Base-by-base conservation (phyloP, 2,113 vertebrate genomes). In the Phainopepla nitens region DNA sequence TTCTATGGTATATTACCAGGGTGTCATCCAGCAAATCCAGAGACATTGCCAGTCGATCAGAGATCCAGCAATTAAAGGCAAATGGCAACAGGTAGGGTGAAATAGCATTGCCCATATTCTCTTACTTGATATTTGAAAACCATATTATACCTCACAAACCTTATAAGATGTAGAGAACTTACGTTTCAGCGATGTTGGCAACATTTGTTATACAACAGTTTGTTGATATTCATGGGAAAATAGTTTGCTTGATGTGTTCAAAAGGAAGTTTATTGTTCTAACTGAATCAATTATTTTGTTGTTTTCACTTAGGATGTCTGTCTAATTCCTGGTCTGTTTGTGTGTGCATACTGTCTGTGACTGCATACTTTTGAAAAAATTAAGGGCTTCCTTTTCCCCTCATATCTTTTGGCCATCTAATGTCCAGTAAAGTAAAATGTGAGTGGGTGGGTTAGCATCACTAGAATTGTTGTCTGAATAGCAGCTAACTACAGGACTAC, bases 1-100 rank as follows among this genome's bases (percentile, higher is more conserved):
- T 12, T 99, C 99, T 29, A 98, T 99, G 95, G 99, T 99, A 4
- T 99, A 99, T 97, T 99, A 99, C 95, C 99, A 99, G 94, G 99
- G 99, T 29, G 99, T 99, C 89, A 98, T 99, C 79, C 99, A 99
- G 44, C 99, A 99, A 97, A 99, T 99, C 96, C 98, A 99, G 75
- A 99, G 99, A 87, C 99, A 99, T 72, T 99, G 98, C 73, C 99
- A 98, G 96, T 98, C 98, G 0, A 97, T 99, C 95, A 97, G 98
- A 96, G 99, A 99, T 96, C 99, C 99, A 19, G 98, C 99, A 33
- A 93, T 99, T 57, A 99, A 99, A 96, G 97, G 98, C 90, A 99
- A 98, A 96, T 99, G 99, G 99, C 99, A 99, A 54, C 99, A 99
- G 98, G 99, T 99, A 95, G 94, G 97, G 31, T 49, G 45, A 84